Base-by-base conservation (phyloP, 1,140 invertebrate genomes). In the Nephotettix cincticeps region DNA sequence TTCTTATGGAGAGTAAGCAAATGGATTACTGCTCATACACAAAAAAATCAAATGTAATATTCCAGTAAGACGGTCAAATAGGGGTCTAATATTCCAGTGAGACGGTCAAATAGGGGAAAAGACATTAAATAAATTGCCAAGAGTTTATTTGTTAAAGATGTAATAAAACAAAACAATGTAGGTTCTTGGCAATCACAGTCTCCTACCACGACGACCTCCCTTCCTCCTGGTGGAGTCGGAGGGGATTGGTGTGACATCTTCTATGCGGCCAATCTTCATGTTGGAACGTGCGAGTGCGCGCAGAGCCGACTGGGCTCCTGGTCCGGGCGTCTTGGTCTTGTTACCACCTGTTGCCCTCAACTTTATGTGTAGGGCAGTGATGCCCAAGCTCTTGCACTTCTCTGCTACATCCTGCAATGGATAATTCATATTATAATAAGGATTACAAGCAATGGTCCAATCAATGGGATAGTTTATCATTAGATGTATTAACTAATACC, bases 251-350 rank as follows among this genome's bases (percentile, higher is more conserved):
- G 98, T 99, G 0, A 99, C 98, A 88, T 99, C 98, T 85, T 96
- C 96, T 83, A 99, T 99, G 76, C 98, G 90, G 47, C 98, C 98
- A 83, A 99, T 99, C 83, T 99, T 99, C 94, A 99, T 99, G 74
- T 93, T 96, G 56, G 97, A 96, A 84, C 98, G 94, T 76, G 98
- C 98, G 72, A 99, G 86, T 79, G 98, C 98, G 76, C 98, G 87
- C 0, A 99, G 87, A 65, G 98, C 98, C 61, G 96, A 98, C 82
- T 99, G 98, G 61, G 98, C 98, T 76, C 98, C 98, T 36, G 98
- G 98, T 81, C 98, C 98, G 56, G 96, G 96, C 1, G 96, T 98
- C 83, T 98, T 98, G 27, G 96, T 97, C 79, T 95, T 96, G 83
- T 97, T 99, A 58, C 98, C 98, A 79, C 98, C 98, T 72, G 97